Evolutionary conservation across 2,888 invertebrate genomes (phyloP), one percentile per base, ranked within the genome.

Genomic region (Andrena praecox): DNA sequence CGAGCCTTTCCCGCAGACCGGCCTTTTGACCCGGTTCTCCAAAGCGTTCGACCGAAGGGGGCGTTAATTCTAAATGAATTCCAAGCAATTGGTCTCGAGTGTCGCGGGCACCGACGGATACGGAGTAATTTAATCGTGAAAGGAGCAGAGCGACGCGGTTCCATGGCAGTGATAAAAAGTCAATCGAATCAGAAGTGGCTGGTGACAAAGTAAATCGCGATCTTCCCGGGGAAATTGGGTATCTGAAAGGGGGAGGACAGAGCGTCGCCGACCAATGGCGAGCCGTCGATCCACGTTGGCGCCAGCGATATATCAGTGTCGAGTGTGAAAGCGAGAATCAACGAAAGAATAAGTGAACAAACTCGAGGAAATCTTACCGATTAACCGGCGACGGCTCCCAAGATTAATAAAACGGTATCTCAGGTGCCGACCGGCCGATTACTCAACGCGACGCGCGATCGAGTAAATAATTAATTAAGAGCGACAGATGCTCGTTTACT

Each of bases 161-260:
- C 54, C 48, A 59, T 62, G 69, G n/a, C 60, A 29, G 69, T 52
- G 79, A 82, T 74, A 74, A 82, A 84, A 86, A 81, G 80, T 82
- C 80, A 67, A 80, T 77, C 64, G 72, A 52, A 86, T 75, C 84
- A 31, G 69, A 67, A 69, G 48, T 59, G 77, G 48, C 66, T 71
- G 62, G 72, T 70, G 78, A 80, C 74, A 71, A 80, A 79, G 66
- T 78, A 85, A 78, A 75, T 80, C 79, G 79, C 64, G 84, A 75
- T 82, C 78, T 78, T 83, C 87, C 81, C 71, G 68, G 75, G 84
- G 77, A 84, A 87, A 87, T 84, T 83, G 85, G 81, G 80, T 82
- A 82, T 82, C 82, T 70, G 64, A 77, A 70, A 77, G 66, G 82
- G 35, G 75, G 35, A n/a, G 76, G 29, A 68, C 50, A 35, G 76